Base-by-base conservation (phyloP, 2,888 invertebrate genomes). In the Dendrolimus houi region DNA sequence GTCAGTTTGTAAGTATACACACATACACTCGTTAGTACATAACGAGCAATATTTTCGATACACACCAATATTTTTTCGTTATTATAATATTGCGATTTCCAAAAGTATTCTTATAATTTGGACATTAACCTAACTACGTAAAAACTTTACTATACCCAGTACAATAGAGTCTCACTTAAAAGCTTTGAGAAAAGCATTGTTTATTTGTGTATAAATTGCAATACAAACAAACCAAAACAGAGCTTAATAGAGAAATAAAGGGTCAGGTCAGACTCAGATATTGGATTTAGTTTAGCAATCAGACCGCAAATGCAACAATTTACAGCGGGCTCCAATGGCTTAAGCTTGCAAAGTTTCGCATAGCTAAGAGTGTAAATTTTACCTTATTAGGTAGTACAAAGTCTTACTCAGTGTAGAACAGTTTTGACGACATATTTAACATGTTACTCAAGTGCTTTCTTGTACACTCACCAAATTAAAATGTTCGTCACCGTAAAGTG, bases 211-310 rank as follows among this genome's bases (percentile, higher is more conserved):
- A 58, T 63, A 68, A 71, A 66, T 71, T 66, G 64, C 64, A 71
- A 67, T 64, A 67, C 67, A 66, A 74, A 73, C 64, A 66, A 64
- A 62, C 60, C 62, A 64, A 66, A 70, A 69, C 67, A 62, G 58
- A 68, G 64, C 63, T 70, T 70, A 72, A 71, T 70, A 70, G 68
- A 68, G 63, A 62, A 68, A 70, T 67, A 69, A 68, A 72, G 67
- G 69, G 70, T 71, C 66, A 70, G 69, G 70, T 71, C 67, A 70
- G 67, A 75, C 67, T 69, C 66, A 65, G 66, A 75, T 80, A 83
- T 81, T 77, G 71, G 74, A 75, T 79, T 76, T 74, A 76, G 77
- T 74, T 72, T 69, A 69, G 68, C 69, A 61, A 66, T 71, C 70
- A 65, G 67, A 70, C 72, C 74, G 65, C 73, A 71, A 74, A 70